Evolutionary conservation across 2,888 invertebrate genomes (phyloP).

Genomic region (Fragum whitleyi): DNA sequence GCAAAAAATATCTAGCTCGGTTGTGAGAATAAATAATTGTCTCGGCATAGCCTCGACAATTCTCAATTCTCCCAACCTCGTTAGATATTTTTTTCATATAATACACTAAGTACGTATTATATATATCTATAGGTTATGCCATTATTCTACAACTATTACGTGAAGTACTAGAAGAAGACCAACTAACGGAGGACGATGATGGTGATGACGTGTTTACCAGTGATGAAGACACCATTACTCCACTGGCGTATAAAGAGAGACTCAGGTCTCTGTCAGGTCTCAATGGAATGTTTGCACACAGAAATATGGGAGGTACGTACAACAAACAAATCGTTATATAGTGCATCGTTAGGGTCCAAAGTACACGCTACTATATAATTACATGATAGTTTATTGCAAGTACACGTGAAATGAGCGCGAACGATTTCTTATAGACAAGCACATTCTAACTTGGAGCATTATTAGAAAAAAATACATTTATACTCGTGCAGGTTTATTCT

Average conservation of each 20-base stretch:
- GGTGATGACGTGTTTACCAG: slow-evolving; percentile 59
- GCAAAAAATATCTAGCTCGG: too few relatives aligned
- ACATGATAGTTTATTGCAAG: neutral
- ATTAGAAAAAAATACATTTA: too few relatives aligned
- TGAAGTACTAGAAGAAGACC: slow-evolving; percentile 65
- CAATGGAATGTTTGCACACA: slow-evolving; percentile 59
- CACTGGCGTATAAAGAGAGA: slow-evolving; percentile 67
- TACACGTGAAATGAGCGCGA: too few relatives aligned
- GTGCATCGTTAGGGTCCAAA: neutral
- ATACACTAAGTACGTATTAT: too few relatives aligned
- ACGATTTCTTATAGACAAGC: too few relatives aligned
- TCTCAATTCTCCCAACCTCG: too few relatives aligned
- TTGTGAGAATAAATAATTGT: too few relatives aligned
- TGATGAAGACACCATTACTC: slow-evolving; percentile 67
- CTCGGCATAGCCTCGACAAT: too few relatives aligned
- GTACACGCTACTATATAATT: slow-evolving; percentile 3
- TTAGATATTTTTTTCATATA: too few relatives aligned
- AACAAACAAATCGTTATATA: too few relatives aligned
- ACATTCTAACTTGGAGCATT: too few relatives aligned
- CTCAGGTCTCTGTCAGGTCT: slow-evolving; percentile 62
- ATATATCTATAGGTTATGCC: slow-evolving; percentile 71
- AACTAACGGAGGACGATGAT: slow-evolving; percentile 51
- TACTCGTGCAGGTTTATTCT: too few relatives aligned
- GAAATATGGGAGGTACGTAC: slow-evolving; percentile 51
- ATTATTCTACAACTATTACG: slow-evolving; percentile 68